These are phyloP conservation scores for Bembecia ichneumoniformis DNA, from an alignment of 2,888 invertebrate genomes.

Conservation along the genomic window DNA sequence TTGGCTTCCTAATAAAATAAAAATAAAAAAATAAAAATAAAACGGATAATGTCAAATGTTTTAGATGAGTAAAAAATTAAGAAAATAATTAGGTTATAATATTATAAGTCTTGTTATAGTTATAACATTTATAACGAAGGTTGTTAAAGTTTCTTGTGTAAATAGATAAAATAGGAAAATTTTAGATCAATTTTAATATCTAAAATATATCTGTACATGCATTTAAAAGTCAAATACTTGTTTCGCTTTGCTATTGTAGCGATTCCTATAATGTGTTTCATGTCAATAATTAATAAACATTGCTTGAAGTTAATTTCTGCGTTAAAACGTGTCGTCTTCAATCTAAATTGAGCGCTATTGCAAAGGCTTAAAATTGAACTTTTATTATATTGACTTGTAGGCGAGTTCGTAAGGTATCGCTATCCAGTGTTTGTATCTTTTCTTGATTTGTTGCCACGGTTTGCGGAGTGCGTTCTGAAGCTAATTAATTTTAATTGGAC, in stretches of 20 bases:
- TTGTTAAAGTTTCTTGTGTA: too few relatives aligned
- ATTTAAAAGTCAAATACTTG: background rate
- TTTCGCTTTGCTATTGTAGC: background rate
- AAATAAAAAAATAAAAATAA: too few relatives aligned
- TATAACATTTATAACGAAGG: too few relatives aligned
- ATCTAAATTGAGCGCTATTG: background rate
- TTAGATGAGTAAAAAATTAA: too few relatives aligned
- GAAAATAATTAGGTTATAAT: too few relatives aligned
- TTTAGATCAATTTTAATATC: too few relatives aligned
- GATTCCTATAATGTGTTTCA: background rate
- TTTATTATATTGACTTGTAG: constrained; percentile 19
- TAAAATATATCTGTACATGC: too few relatives aligned
- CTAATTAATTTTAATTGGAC: constrained; percentile 69
- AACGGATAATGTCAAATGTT: too few relatives aligned
- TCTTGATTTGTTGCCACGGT: constrained; percentile 61
- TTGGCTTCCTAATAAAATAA: too few relatives aligned
- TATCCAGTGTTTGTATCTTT: constrained; percentile 53
- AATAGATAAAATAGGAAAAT: too few relatives aligned
- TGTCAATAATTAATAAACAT: background rate
- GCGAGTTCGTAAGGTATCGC: constrained; percentile 39
- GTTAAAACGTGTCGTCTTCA: background rate
- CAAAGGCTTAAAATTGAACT: constrained; percentile 22
- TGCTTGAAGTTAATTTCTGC: background rate
- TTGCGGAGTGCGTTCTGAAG: constrained; percentile 55
- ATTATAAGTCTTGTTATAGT: too few relatives aligned